Evolutionary conservation across 2,797 vertebrate genomes (phyloP).

Genomic region (Xerus rutilus): DNA sequence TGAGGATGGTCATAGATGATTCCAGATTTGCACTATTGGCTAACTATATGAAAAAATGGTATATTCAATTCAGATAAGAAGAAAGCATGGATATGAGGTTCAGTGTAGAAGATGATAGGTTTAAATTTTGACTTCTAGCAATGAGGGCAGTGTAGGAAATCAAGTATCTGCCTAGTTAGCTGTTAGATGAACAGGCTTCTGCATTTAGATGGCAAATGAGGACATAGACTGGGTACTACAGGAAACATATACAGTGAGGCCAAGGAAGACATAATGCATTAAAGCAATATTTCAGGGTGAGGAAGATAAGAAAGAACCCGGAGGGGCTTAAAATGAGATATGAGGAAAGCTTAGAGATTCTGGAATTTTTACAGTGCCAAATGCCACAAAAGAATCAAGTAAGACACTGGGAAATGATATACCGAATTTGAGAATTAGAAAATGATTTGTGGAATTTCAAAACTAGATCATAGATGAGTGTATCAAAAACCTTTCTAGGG

Average conservation of each 20-base stretch:
- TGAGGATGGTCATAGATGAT: background rate
- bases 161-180: background rate
- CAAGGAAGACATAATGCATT: background rate
- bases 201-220: background rate
- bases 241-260: background rate
- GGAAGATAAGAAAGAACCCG: background rate
- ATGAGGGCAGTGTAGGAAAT: background rate
- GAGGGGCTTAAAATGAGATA: background rate
- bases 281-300: background rate
- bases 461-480: background rate
- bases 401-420: background rate
- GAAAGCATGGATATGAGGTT: background rate
- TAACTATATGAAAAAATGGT: background rate
- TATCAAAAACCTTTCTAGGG: background rate
- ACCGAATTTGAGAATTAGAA: background rate
- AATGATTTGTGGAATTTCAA: background rate
- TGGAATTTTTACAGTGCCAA: background rate
- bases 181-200: background rate
- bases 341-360: background rate
- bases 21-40: background rate
- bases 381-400: background rate
- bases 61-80: background rate
- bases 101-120: background rate
- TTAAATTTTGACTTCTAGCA: background rate
- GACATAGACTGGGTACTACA: background rate